These are phyloP conservation scores for Platycheirus albimanus DNA, from an alignment of 2,888 invertebrate genomes.

Conservation along the genomic window DNA sequence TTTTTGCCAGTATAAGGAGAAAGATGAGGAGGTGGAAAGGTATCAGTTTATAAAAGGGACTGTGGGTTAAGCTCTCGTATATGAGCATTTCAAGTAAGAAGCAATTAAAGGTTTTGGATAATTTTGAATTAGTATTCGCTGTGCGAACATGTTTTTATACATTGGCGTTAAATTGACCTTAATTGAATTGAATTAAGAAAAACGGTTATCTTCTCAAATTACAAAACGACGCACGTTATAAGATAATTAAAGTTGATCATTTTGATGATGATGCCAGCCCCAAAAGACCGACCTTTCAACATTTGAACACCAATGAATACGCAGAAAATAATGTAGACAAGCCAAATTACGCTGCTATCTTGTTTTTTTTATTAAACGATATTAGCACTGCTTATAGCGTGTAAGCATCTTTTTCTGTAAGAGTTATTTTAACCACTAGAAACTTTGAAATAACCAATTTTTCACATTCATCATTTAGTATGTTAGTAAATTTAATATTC, in stretches of 20 bases:
- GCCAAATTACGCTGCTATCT: no score
- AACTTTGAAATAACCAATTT: no score
- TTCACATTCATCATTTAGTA: no score
- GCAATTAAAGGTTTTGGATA: constrained; percentile 41
- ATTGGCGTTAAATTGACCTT: constrained; percentile 39
- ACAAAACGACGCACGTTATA: background rate
- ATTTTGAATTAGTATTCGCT: constrained; percentile 57
- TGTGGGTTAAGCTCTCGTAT: constrained; percentile 8
- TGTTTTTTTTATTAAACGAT: no score
- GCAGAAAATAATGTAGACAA: no score
- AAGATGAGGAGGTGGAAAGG: constrained; percentile 9
- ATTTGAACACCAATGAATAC: no score
- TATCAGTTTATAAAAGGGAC: constrained; percentile 4
- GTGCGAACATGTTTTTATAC: constrained; percentile 30
- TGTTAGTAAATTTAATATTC: no score
- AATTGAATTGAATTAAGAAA: constrained; percentile 47
- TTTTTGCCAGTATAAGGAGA: constrained; percentile 14
- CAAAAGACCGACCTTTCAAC: no score
- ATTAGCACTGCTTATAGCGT: no score
- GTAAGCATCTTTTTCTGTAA: no score
- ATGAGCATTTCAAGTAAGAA: constrained; percentile 22
- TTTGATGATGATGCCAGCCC: background rate
- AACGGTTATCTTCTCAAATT: constrained; percentile 16
- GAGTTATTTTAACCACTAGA: no score
- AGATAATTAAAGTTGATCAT: constrained; percentile 7